Evolutionary conservation across 2,888 invertebrate species (phyloP).

Genomic region (Drosophila mimetica): DNA sequence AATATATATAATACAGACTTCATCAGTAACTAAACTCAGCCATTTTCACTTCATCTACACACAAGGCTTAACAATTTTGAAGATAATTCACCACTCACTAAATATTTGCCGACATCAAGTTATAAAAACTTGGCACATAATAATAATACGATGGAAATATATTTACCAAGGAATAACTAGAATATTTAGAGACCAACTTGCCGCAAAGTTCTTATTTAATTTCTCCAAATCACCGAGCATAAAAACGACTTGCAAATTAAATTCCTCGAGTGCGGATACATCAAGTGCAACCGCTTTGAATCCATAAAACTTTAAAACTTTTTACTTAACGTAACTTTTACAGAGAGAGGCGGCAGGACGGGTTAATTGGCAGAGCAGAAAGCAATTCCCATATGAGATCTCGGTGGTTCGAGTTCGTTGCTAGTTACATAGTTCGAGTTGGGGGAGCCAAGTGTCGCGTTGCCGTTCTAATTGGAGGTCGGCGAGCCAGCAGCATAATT

Average conservation of each 20-base stretch:
- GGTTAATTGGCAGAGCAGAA: constrained; percentile 42
- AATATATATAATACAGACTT: too few relatives aligned
- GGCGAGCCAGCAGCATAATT: constrained; percentile 66
- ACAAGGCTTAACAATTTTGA: not conserved
- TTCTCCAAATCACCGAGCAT: constrained; percentile 16
- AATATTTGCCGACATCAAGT: not conserved
- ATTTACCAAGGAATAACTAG: constrained; percentile 21
- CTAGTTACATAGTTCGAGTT: not conserved
- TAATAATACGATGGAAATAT: constrained; percentile 8
- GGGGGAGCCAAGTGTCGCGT: constrained; percentile 39
- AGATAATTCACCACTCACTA: not conserved
- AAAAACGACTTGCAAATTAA: constrained; percentile 7
- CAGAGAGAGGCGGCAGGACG: constrained; percentile 16
- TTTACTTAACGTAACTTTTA: constrained; percentile 8
- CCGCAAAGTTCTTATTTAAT: constrained; percentile 4
- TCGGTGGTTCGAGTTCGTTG: constrained; percentile 1
- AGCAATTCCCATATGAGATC: constrained; percentile 37
- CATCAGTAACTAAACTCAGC: not conserved
- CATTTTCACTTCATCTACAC: not conserved
- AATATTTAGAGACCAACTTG: constrained; percentile 13
- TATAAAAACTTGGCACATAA: constrained; percentile 19
- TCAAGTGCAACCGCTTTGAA: constrained; percentile 31
- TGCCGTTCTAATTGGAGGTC: constrained; percentile 65
- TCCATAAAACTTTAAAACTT: constrained; percentile 33
- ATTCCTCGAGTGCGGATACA: constrained; percentile 8